Percentiles rank a stretch among this genome's conserved stretches.
phyloP scores from a whole-genome alignment of 2,888 invertebrate species.

The Eurytoma californica region DNA sequence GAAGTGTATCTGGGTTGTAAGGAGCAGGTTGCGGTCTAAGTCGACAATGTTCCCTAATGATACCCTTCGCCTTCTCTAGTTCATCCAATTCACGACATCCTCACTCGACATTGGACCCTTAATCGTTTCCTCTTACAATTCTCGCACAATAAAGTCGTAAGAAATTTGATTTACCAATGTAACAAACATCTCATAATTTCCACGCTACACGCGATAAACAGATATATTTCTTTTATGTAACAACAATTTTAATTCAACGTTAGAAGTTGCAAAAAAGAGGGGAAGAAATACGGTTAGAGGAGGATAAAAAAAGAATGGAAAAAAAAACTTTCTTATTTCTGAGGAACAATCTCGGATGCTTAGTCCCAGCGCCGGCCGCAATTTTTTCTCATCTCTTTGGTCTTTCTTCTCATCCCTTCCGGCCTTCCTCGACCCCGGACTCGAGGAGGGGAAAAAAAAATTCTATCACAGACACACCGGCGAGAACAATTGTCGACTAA shows the following conservation, averaged over 20 bases:
- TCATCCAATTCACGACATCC: conserved; percentile 25
- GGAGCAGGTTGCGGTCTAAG: conserved; percentile 56
- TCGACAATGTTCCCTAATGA: conserved; percentile 67
- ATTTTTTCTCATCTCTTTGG: neutral
- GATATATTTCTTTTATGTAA: neutral
- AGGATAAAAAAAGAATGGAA: neutral
- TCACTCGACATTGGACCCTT: conserved; percentile 9
- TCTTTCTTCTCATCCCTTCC: neutral
- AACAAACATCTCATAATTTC: neutral
- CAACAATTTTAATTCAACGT: neutral
- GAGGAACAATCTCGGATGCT: conserved; percentile 31
- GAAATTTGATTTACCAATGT: neutral
- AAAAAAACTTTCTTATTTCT: conserved; percentile 6
- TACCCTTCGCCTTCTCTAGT: conserved; percentile 48
- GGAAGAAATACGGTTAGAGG: neutral
- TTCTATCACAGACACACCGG: conserved; percentile 58
- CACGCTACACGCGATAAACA: neutral
- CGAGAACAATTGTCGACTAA: conserved; percentile 69
- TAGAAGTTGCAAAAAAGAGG: neutral
- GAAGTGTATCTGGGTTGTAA: conserved; percentile 59
- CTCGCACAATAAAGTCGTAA: conserved; percentile 13
- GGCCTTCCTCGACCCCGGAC: conserved; percentile 14
- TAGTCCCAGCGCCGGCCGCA: neutral
- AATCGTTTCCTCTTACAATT: conserved; percentile 7
- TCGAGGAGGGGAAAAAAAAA: conserved; percentile 17